A percentile compares a stretch with the other conserved stretches of the same genome.
Evolutionary conservation across 2,113 vertebrate genomes (phyloP).

Genomic region (Delphinus delphis): DNA sequence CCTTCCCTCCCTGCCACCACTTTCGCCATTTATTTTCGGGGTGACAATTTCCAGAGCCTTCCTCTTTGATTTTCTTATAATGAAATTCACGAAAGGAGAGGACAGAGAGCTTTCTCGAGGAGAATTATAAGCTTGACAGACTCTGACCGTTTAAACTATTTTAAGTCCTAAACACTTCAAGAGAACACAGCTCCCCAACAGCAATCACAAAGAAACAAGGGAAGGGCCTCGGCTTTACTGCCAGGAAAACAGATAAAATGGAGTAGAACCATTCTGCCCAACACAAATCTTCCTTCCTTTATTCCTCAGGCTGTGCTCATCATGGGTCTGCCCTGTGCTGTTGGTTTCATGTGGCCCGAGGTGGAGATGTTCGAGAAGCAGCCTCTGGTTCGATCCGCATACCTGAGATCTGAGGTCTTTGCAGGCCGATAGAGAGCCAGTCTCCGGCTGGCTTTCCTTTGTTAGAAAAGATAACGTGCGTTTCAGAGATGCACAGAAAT

Average conservation of each 20-base stretch:
- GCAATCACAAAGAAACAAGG: slow-evolving; percentile 46
- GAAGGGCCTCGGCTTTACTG: slow-evolving; percentile 2
- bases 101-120: slow-evolving; percentile 45
- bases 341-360: background rate
- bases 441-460: background rate
- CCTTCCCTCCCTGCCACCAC: background rate
- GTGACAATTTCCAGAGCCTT: slow-evolving; percentile 37
- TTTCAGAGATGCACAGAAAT: background rate
- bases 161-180: slow-evolving; percentile 68
- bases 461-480: background rate
- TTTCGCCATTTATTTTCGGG: slow-evolving; percentile 57
- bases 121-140: slow-evolving; percentile 62
- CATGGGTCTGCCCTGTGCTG: background rate
- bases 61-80: slow-evolving; percentile 54
- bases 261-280: background rate
- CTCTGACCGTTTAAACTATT: slow-evolving; percentile 56
- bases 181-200: slow-evolving; percentile 36
- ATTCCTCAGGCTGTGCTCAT: background rate
- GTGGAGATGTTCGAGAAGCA: background rate
- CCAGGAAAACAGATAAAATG: background rate
- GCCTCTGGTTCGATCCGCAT: background rate
- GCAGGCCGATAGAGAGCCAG: background rate
- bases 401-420: background rate
- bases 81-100: slow-evolving; percentile 40
- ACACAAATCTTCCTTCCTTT: background rate